Conservation (phyloP, 2,797 vertebrate species). For the Tangara arthus region DNA sequence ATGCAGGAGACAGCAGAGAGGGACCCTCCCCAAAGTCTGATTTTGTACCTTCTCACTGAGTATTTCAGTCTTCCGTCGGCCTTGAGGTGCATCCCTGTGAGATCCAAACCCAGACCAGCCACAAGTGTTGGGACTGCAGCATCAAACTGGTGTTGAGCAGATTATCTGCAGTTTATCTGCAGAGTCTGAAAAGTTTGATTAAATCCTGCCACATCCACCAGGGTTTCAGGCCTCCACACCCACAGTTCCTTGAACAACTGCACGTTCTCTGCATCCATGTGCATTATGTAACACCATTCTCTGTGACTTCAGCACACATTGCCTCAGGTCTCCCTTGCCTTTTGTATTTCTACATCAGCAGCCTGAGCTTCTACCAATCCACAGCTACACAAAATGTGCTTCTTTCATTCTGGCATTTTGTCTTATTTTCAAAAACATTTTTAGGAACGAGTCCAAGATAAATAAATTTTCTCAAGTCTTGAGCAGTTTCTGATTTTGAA, state of each 20-base stretch:
- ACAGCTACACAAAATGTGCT: neutral
- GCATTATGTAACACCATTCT: neutral
- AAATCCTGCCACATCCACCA: neutral
- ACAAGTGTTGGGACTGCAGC: neutral
- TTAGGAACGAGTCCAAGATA: neutral
- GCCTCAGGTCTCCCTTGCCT: neutral
- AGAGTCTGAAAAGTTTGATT: neutral
- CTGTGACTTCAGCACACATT: neutral
- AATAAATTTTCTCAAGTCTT: neutral
- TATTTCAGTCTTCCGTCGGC: neutral
- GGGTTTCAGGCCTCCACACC: neutral
- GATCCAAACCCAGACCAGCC: neutral
- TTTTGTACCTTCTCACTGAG: neutral
- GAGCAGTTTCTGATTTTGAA: neutral
- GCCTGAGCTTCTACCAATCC: neutral
- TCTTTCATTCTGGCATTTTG: neutral
- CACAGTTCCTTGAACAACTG: neutral
- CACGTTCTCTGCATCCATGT: neutral
- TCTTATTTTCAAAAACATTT: neutral
- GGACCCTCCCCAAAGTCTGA: neutral
- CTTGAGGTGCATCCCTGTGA: neutral
- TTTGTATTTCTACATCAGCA: neutral
- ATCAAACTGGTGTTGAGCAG: neutral
- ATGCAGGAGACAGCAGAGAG: rapidly evolving
- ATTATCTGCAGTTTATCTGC: neutral